These are phyloP conservation scores for Drosophila quasianomalipes DNA, from an alignment of 2,888 invertebrate genomes.

Conservation along the genomic window DNA sequence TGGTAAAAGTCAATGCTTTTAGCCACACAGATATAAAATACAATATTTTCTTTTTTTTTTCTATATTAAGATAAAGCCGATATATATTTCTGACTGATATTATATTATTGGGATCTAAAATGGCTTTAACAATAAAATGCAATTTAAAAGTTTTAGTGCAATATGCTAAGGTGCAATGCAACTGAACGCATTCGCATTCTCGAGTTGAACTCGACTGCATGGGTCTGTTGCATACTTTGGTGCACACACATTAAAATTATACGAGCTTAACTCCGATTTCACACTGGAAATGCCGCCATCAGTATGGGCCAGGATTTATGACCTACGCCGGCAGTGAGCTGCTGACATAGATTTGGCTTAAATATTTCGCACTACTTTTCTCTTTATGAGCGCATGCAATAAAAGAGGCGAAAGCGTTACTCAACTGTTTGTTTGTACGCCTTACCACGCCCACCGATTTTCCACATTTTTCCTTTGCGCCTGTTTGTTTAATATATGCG, in stretches of 20 bases:
- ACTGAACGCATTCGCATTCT: constrained; percentile 2
- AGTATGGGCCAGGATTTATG: constrained; percentile 28
- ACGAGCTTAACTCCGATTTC: constrained; percentile 33
- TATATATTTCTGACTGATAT: neutral
- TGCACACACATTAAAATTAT: constrained; percentile 34
- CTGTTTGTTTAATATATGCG: constrained; percentile 63
- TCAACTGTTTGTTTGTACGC: constrained; percentile 51
- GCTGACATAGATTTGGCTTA: constrained; percentile 66
- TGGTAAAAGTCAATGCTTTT: neutral
- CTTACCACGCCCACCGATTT: constrained; percentile 17
- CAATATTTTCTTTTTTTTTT: neutral
- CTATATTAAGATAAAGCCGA: neutral
- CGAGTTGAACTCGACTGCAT: neutral
- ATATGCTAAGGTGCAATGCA: constrained; percentile 14
- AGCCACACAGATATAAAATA: neutral
- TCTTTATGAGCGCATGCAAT: constrained; percentile 64
- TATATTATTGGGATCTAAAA: neutral
- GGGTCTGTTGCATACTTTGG: constrained; percentile 11
- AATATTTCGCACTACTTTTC: constrained; percentile 70
- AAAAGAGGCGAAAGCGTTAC: constrained; percentile 40
- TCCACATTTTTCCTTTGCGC: constrained; percentile 45
- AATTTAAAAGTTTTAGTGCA: neutral
- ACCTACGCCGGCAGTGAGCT: constrained; percentile 30
- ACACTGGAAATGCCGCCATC: constrained; percentile 2
- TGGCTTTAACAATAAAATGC: neutral